phyloP scores from a whole-genome alignment of 2,113 vertebrate species.

The Grus americana region DNA sequence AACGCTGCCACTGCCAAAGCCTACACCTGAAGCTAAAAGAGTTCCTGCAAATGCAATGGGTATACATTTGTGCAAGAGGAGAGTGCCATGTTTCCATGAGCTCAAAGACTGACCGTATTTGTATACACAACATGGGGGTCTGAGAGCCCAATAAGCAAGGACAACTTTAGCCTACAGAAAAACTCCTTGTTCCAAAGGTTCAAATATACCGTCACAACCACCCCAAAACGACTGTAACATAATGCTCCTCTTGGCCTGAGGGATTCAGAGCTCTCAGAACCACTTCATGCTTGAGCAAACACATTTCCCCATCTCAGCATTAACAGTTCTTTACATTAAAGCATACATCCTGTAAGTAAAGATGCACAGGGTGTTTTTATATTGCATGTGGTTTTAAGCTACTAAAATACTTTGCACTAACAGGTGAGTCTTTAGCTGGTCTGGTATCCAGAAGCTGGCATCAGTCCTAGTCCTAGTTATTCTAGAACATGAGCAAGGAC shows the following conservation, averaged over 20 bases:
- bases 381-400: neutral
- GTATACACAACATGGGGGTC: neutral
- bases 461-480: neutral
- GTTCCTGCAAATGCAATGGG: neutral
- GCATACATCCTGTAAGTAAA: neutral
- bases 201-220: neutral
- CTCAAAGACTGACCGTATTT: neutral
- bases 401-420: neutral
- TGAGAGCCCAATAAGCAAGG: neutral
- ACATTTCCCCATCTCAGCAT: neutral
- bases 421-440: neutral
- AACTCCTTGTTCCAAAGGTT: neutral
- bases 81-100: accelerated
- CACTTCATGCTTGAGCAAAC: neutral
- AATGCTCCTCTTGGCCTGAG: neutral
- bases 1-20: neutral
- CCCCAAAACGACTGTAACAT: neutral
- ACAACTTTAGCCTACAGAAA: neutral
- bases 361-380: neutral
- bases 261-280: neutral
- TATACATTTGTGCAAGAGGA: neutral
- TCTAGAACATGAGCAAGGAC: neutral
- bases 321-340: neutral
- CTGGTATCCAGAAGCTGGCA: neutral
- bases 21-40: neutral